phyloP scores from a whole-genome alignment of 2,888 invertebrate species.

The Torymus auratus region DNA sequence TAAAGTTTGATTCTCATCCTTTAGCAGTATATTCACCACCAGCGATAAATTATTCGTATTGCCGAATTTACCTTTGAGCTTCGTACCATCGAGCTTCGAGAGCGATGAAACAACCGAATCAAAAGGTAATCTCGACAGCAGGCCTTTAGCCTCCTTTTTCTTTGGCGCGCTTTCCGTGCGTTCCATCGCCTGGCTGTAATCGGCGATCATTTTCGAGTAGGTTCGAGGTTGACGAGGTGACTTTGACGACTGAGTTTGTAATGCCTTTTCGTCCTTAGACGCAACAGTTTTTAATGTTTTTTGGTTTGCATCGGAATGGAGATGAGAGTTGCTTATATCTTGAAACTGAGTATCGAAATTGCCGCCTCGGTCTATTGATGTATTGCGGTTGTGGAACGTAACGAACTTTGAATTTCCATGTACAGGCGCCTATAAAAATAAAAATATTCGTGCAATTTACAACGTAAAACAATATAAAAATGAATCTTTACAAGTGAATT shows the following conservation, averaged over 20 bases:
- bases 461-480: too few relatives aligned
- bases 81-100: slow-evolving; percentile 41
- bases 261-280: not conserved
- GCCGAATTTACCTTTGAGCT: not conserved
- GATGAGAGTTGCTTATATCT: too few relatives aligned
- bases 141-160: not conserved
- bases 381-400: not conserved
- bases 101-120: slow-evolving; percentile 51
- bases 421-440: not conserved
- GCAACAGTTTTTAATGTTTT: slow-evolving; percentile 1
- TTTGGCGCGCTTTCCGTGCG: not conserved
- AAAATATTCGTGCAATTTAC: not conserved
- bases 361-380: not conserved
- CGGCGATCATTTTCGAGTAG: slow-evolving; percentile 61
- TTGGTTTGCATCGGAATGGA: not conserved
- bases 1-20: not conserved
- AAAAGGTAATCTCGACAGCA: slow-evolving; percentile 54
- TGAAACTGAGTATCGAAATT: not conserved
- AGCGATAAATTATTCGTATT: not conserved
- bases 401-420: slow-evolving; percentile 2
- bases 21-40: not conserved
- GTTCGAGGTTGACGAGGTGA: slow-evolving; percentile 37
- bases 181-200: slow-evolving; percentile 59
- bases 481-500: too few relatives aligned
- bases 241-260: not conserved